Conservation (phyloP, 2,113 vertebrate species). For the Jaculus jaculus region DNA sequence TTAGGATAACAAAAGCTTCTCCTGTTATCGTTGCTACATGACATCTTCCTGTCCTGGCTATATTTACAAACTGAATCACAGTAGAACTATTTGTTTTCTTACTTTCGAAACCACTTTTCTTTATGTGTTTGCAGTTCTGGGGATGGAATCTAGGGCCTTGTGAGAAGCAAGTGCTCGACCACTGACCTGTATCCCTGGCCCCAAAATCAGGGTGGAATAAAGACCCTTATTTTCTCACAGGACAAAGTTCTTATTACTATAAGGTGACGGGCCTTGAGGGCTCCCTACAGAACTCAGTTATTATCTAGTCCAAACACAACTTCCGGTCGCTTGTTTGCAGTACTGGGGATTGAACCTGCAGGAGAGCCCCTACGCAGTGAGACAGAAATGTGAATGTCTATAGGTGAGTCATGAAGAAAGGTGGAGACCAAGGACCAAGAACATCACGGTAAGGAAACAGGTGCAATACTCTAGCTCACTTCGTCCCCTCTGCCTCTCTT, state of each 20-base stretch:
- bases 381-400: no score
- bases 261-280: background rate
- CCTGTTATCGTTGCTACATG: background rate
- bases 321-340: background rate
- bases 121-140: background rate
- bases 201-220: background rate
- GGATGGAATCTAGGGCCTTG: background rate
- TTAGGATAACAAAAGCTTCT: background rate
- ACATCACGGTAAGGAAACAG: background rate
- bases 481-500: background rate
- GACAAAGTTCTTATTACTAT: background rate
- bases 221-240: background rate
- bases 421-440: no score
- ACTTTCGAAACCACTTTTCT: background rate
- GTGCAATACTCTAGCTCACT: fast-evolving
- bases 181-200: background rate
- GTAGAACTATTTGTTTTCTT: background rate
- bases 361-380: background rate
- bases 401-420: background rate
- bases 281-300: background rate
- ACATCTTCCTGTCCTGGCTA: background rate
- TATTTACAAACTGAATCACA: background rate
- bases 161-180: background rate
- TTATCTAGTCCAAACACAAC: background rate
- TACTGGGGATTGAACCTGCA: no score